phyloP scores from a whole-genome alignment of 2,888 invertebrate species.

The Creontiades dilutus region DNA sequence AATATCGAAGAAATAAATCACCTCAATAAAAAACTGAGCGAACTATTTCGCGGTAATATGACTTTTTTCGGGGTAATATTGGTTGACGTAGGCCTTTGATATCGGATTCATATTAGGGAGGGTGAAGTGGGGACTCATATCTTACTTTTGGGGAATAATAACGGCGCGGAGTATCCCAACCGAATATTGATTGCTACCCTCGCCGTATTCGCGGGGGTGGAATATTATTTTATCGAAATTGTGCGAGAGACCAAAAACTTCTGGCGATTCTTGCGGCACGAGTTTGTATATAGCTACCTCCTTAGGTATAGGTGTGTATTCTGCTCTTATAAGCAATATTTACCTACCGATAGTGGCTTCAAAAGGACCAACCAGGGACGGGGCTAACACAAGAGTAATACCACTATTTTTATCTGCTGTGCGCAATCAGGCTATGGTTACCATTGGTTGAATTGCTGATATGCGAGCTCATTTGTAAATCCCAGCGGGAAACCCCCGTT shows the following conservation, averaged over 20 bases:
- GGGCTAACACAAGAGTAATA: no score
- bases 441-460: no score
- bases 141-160: constrained; percentile 9
- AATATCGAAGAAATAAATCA: constrained; percentile 15
- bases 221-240: not conserved
- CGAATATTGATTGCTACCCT: constrained; percentile 28
- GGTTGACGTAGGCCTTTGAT: constrained; percentile 44
- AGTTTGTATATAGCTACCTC: no score
- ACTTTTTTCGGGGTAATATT: constrained; percentile 43
- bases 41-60: constrained; percentile 35
- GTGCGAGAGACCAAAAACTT: not conserved
- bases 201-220: not conserved
- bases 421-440: no score
- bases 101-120: constrained; percentile 46
- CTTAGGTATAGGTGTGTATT: no score
- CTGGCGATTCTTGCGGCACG: no score
- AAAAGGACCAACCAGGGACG: no score
- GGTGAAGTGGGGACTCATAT: constrained; percentile 32
- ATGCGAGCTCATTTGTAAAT: no score
- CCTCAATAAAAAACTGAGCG: constrained; percentile 10
- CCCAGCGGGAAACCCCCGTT: no score
- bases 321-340: no score
- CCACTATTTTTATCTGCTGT: no score
- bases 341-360: no score
- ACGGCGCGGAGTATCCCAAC: constrained; percentile 1